phyloP scores from a whole-genome alignment of 2,888 invertebrate species.

The Latrodectus elegans region DNA sequence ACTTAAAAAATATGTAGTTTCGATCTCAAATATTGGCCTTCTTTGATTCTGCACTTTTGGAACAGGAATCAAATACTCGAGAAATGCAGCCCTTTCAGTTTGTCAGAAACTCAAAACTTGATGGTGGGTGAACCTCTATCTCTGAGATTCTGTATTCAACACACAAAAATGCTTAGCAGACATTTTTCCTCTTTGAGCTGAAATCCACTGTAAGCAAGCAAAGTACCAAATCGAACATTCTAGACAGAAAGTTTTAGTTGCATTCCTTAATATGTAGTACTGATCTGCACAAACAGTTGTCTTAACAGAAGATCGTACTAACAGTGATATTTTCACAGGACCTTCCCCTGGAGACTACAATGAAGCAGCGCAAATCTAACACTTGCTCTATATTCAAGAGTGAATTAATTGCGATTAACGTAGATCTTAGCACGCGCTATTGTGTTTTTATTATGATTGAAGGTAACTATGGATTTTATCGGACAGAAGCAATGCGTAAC shows the following conservation, averaged over 20 bases:
- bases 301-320: background rate
- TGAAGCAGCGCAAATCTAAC: too few relatives aligned
- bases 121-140: background rate
- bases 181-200: background rate
- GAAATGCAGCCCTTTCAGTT: background rate
- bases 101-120: background rate
- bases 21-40: background rate
- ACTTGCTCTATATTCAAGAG: too few relatives aligned
- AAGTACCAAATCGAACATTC: too few relatives aligned
- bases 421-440: too few relatives aligned
- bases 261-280: background rate
- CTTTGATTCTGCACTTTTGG: background rate
- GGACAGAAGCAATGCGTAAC: too few relatives aligned
- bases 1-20: background rate
- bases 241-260: too few relatives aligned
- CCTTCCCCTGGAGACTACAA: too few relatives aligned
- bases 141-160: background rate
- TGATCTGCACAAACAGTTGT: background rate
- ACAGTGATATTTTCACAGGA: too few relatives aligned
- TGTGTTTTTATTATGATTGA: too few relatives aligned
- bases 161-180: background rate
- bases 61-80: background rate
- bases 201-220: too few relatives aligned
- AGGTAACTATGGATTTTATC: background rate
- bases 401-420: background rate